Conservation (phyloP, 2,797 vertebrate genomes). For the Chelon auratus region DNA sequence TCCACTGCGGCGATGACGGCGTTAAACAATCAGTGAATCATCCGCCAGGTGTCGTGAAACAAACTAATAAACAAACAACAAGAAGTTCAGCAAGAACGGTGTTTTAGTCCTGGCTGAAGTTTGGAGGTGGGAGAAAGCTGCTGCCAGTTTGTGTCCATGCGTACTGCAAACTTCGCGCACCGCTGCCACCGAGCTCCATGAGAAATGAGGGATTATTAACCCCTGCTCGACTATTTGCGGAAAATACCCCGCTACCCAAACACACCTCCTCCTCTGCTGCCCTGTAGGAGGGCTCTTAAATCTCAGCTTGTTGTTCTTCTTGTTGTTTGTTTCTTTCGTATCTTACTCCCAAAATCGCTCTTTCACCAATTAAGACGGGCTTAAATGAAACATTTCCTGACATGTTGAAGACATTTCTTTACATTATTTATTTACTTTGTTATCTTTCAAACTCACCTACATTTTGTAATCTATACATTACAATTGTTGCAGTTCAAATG, state of each 20-base stretch:
- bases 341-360: conserved; percentile 33
- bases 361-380: too few relatives aligned
- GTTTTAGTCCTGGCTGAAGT: conserved; percentile 28
- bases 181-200: conserved; percentile 57
- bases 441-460: background rate
- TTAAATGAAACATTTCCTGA: conserved; percentile 20
- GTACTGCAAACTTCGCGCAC: conserved; percentile 72
- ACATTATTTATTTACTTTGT: conserved; percentile 22
- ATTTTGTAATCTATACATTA: background rate
- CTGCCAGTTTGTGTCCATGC: conserved; percentile 32
- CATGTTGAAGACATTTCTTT: background rate
- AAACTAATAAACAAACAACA: background rate
- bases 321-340: conserved; percentile 1
- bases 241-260: conserved; percentile 31
- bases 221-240: conserved; percentile 50
- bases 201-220: conserved; percentile 71
- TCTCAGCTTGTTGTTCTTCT: background rate
- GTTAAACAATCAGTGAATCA: background rate
- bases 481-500: conserved; percentile 1
- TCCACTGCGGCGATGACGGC: conserved; percentile 12
- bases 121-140: conserved; percentile 14
- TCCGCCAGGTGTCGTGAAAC: background rate
- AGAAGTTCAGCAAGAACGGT: conserved; percentile 33
- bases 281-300: conserved; percentile 1
- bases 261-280: conserved; percentile 17